Evolutionary conservation across 2,888 invertebrate species (phyloP), one percentile per base, ranked within the genome.

Genomic region (Loripinus fragilis): DNA sequence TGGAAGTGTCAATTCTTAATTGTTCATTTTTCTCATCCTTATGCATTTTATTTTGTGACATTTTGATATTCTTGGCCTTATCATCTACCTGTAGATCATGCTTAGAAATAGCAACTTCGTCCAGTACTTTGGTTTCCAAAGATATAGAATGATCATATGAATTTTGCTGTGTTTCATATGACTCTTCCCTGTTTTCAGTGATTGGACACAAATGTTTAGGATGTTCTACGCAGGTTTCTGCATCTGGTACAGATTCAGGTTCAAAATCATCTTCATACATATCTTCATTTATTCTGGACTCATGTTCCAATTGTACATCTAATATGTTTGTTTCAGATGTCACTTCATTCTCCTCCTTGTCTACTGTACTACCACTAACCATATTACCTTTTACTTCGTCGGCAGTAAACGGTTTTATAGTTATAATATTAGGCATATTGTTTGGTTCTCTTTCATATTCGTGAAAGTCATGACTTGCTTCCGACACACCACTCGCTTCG

Each of bases 271-370:
- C 52, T 28, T 65, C 65, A 30, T 50, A 42, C 28, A 52, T 67
- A 67, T 67, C 28, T 38, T 55, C 73, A 30, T 20, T 25, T 12
- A 55, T 1, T 30, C 52, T 67, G 0, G 67, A 41, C 42, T 76
- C 76, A 23, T 72, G 68, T 38, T 38, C 38, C 12, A 38, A 12
- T 12, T 38, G 38, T 12, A 38, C 38, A 38, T 38, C 38, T 38
- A 76, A 23, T 66, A 67, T 76, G 12, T 66, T 2, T 17, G 30
- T 71, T n/a, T 76, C 66, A 55, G 25, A 20, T 15, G 67, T 71
- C 30, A 64, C 23, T 55, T 52, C 10, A 25, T 71, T 55, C n/a
- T 25, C 52, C 28, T 38, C 38, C 3, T 71, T 38, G 17, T 67
- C 30, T 8, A 38, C 38, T 8, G 38, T 8, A n/a, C n/a, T n/a